These are phyloP conservation scores for Melanostoma scalare DNA, from an alignment of 2,888 invertebrate species.

Conservation along the genomic window DNA sequence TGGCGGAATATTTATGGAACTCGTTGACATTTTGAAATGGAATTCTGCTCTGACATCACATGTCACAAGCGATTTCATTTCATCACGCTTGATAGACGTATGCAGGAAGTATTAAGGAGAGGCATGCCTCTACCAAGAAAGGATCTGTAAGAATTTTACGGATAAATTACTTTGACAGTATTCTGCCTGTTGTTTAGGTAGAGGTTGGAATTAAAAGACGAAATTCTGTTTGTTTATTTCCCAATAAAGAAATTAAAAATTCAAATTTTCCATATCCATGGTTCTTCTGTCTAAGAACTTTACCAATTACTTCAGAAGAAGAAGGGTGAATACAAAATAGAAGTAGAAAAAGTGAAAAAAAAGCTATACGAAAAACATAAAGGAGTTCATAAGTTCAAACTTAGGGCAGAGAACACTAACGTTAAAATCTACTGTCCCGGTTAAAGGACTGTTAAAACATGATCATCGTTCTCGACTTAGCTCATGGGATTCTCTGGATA, in stretches of 20 bases:
- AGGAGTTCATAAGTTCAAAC: slow-evolving; percentile 51
- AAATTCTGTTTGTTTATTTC: slow-evolving; percentile 11
- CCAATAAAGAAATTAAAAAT: slow-evolving; percentile 68
- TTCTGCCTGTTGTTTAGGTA: background rate
- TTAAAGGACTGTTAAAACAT: slow-evolving; percentile 48
- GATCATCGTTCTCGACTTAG: slow-evolving; percentile 38
- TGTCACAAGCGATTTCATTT: slow-evolving; percentile 68
- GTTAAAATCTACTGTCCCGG: slow-evolving; percentile 38
- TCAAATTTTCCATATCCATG: slow-evolving; percentile 68
- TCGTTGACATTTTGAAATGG: slow-evolving; percentile 72
- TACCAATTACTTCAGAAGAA: slow-evolving; percentile 57
- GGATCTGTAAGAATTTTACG: slow-evolving; percentile 12
- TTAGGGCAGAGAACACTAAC: slow-evolving; percentile 66
- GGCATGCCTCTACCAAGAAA: background rate
- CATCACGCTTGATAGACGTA: slow-evolving; percentile 60
- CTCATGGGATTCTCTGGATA: slow-evolving; percentile 43
- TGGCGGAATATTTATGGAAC: slow-evolving; percentile 69
- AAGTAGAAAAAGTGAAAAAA: background rate
- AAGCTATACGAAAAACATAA: slow-evolving; percentile 48
- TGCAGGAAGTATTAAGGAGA: slow-evolving; percentile 1
- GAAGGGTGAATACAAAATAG: background rate
- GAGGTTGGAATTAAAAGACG: no score
- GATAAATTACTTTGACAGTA: slow-evolving; percentile 12
- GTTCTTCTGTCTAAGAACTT: slow-evolving; percentile 70
- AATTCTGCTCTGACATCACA: slow-evolving; percentile 61